Evolutionary conservation across 2,797 vertebrate genomes (phyloP), one percentile per base, ranked within the genome.

Genomic region (Gallinago stenura): DNA sequence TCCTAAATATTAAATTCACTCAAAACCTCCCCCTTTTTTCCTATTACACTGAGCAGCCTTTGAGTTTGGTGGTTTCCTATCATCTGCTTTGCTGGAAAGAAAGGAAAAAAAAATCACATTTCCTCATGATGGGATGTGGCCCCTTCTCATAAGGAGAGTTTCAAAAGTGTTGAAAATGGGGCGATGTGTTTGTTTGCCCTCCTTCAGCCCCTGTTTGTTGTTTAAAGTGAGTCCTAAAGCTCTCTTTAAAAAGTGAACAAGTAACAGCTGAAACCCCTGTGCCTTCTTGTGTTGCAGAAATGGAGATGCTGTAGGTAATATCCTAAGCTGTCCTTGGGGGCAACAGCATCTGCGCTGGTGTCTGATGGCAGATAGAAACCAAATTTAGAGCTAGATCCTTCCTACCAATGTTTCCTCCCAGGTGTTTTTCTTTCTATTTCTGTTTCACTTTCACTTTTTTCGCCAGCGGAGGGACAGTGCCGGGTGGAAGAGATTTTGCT

Each of bases 351-450:
- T 39, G 39, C 39, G 12, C 39, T 39, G 39, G 5, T 37, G 37
- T 37, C 33, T 71, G 82, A 57, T 57, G 79, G 43, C 35, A 45
- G 24, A 41, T 41, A 41, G 35, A 64, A 92, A 83, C 56, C 51
- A 26, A 83, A 89, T 83, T 90, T 75, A 83, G 54, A 83, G 79
- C 57, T 60, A 65, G 58, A 75, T 57, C n/a, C 37, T 51, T 90
- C 75, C 60, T 54, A 88, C 15, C 53, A 43, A 10, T 65, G 94
- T 80, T 35, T 92, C 48, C 53, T 77, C 48, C 37, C 76, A 93
- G 69, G 78, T 86, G 79, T 83, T 94, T 97, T 85, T 71, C 89
- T 79, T 85, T 87, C 57, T 15, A 2, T 71, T 33, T 83, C 94
- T 93, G 68, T 90, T 97, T 95, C 86, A 69, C 77, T 90, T 93